Base-by-base conservation (phyloP, 2,888 invertebrate genomes). In the Eupeodes luniger region DNA sequence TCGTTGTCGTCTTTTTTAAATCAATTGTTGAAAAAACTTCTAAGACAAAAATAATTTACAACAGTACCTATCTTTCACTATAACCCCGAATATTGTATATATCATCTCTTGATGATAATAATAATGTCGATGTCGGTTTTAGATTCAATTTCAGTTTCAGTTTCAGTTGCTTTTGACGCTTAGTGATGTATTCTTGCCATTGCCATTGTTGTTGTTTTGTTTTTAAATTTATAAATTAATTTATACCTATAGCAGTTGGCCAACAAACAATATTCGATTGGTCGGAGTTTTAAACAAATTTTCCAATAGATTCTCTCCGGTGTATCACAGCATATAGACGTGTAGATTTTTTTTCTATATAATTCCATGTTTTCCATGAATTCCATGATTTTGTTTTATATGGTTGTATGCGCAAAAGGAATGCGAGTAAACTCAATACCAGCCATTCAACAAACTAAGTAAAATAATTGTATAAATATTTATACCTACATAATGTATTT, bases 381-480 rank as follows among this genome's bases (percentile, higher is more conserved):
- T 62, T 62, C 62, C 61, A 61, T 61, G 61, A 36, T 16, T 40
- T 61, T n/a, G 11, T 16, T 62, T 62, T 16, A 36, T 61, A 61
- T 61, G 61, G 36, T 61, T 61, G 10, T 61, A 62, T 62, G 62
- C 40, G 62, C 62, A 44, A 62, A 62, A 19, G 61, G 16, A 62
- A 40, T 62, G 40, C 40, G 16, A 62, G 40, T 62, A 44, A 62
- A 59, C 57, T 57, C 14, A 34, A 57, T 57, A 57, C n/a, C 14
- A 59, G 59, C 14, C 59, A 62, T 62, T 62, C 62, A 62, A 62
- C 11, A 44, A 62, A 62, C 16, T 10, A 62, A 62, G 62, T 62
- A 16, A 62, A 62, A 62, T 62, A 44, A 40, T 62, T 62, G 16
- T 40, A 62, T 62, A 62, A 40, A 62, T 62, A 62, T 62, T 62